Conservation (phyloP, 2,888 invertebrate species). For the Dusona sp. region DNA sequence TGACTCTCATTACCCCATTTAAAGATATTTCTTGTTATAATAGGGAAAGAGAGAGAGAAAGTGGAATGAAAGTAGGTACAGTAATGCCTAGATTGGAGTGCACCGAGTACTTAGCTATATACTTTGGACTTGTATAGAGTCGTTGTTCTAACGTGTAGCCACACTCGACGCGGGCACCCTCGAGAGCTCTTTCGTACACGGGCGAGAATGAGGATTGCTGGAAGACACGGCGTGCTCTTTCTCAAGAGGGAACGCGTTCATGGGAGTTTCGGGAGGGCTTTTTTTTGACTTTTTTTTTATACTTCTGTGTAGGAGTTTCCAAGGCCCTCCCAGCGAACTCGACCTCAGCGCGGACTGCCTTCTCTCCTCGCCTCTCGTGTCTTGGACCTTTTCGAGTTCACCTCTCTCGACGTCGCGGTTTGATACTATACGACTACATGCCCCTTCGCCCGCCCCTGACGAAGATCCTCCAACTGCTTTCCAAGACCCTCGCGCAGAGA, state of each 20-base stretch:
- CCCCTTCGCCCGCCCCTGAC: background rate
- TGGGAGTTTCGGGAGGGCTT: slow-evolving; percentile 54
- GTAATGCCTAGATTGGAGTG: slow-evolving; percentile 53
- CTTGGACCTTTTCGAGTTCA: slow-evolving; percentile 40
- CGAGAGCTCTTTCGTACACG: slow-evolving; percentile 65
- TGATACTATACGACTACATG: slow-evolving; percentile 18
- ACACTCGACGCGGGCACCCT: slow-evolving; percentile 61
- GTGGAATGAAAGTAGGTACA: slow-evolving; percentile 42
- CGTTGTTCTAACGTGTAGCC: slow-evolving; percentile 75
- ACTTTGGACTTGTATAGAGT: slow-evolving; percentile 73
- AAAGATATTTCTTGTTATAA: slow-evolving; percentile 1
- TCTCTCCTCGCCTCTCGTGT: slow-evolving; percentile 26
- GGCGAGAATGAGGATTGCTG: slow-evolving; percentile 61
- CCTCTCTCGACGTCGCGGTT: slow-evolving; percentile 34
- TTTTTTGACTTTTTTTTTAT: slow-evolving; percentile 20
- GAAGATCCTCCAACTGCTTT: slow-evolving; percentile 38
- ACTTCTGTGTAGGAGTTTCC: slow-evolving; percentile 21
- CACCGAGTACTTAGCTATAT: slow-evolving; percentile 68
- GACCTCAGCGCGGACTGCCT: slow-evolving; percentile 44
- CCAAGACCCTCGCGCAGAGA: slow-evolving; percentile 39
- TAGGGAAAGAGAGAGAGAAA: background rate
- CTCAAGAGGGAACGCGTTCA: slow-evolving; percentile 61
- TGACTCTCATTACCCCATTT: slow-evolving; percentile 18
- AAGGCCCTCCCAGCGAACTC: slow-evolving; percentile 40
- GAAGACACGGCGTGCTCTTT: slow-evolving; percentile 48